Base-by-base conservation (phyloP, 2,797 vertebrate species). In the Danio jaintianensis region DNA sequence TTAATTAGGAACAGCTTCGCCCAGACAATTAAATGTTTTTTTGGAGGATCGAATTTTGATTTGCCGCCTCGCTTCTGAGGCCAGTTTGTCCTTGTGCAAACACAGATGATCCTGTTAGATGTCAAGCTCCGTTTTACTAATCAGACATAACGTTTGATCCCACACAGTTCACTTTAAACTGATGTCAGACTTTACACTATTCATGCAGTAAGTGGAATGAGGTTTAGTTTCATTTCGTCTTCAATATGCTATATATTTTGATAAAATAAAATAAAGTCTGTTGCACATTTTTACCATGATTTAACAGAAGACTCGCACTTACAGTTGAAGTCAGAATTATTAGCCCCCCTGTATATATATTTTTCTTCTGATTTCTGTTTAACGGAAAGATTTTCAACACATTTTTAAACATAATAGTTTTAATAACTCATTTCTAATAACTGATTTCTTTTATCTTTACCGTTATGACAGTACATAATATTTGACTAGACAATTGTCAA, bases 1-100 rank as follows among this genome's bases (percentile, higher is more conserved):
- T 85, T 91, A 82, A 91, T 90, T 87, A 90, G 89, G 83, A 93
- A 74, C 81, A 79, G 82, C 47, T 68, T 68, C 15, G 42, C 59
- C 29, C 42, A 43, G 71, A 69, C 62, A 50, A 55, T 71, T 72
- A 55, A 82, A 82, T 75, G 42, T 45, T 74, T 75, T 81, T 78
- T 66, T n/a, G 43, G n/a, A 70, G 55, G 29, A 18, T 62, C 69
- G 68, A 42, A 62, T 81, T 81, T 69, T 38, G 62, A 36, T 59
- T 77, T 52, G 43, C 55, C 59, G n/a, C 38, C 61, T 84, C 50
- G 66, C 48, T 38, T 64, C 56, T 76, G 52, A 81, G 38, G 52
- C 43, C 58, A 62, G 73, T 11, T 29, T 53, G 73, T 52, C 55
- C 56, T 69, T 77, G 47, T 47, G 58, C 16, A 69, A 78, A 78